Percentiles rank a stretch among this genome's conserved stretches.
These are phyloP conservation scores for Arizona elegans DNA, from an alignment of 2,113 vertebrate genomes.

Conservation along the genomic window DNA sequence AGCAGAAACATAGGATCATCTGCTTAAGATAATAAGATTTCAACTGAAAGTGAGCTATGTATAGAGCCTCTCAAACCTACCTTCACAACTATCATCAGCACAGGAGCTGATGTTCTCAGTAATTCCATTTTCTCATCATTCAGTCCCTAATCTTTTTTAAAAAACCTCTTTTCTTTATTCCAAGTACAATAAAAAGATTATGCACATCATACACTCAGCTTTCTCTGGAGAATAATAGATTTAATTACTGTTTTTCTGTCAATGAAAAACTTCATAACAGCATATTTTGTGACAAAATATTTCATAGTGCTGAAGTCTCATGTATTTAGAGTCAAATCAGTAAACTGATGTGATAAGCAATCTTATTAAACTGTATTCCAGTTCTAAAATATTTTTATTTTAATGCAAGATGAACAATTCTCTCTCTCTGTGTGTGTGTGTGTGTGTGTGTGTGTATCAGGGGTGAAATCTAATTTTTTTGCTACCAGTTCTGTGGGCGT, in stretches of 20 bases:
- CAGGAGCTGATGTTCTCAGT: constrained; percentile 31
- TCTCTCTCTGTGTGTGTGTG: no score
- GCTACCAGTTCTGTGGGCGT: no score
- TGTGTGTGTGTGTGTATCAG: no score
- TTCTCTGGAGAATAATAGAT: constrained; percentile 57
- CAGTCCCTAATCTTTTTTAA: constrained; percentile 60
- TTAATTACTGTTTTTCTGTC: constrained; percentile 62
- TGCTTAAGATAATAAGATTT: constrained; percentile 21
- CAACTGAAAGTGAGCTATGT: constrained; percentile 6
- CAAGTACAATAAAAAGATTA: constrained; percentile 63
- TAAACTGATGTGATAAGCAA: not conserved
- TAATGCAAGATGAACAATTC: not conserved
- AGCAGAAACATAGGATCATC: not conserved
- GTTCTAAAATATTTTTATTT: constrained; percentile 16
- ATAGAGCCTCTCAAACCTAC: constrained; percentile 18
- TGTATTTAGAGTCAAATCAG: constrained; percentile 36
- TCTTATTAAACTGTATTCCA: constrained; percentile 21
- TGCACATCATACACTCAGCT: constrained; percentile 45
- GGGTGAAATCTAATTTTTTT: no score
- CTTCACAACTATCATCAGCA: constrained; percentile 35
- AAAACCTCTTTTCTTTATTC: constrained; percentile 59
- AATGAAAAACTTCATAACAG: constrained; percentile 49
- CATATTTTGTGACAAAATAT: constrained; percentile 45
- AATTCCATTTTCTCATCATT: constrained; percentile 57
- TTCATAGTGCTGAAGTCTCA: constrained; percentile 31